These are phyloP conservation scores for Aromia moschata DNA, from an alignment of 2,888 invertebrate species.

Conservation along the genomic window DNA sequence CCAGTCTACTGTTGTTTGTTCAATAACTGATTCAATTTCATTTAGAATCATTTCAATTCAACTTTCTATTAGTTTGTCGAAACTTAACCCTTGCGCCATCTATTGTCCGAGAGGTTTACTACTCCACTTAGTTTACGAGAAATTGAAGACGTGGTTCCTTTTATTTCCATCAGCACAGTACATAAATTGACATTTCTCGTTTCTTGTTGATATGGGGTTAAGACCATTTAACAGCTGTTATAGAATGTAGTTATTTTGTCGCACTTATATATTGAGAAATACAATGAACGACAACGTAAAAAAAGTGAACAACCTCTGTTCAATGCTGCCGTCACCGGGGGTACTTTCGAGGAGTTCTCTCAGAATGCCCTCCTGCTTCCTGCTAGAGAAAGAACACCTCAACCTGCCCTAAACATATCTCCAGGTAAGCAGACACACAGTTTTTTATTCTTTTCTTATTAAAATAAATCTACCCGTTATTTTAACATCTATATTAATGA, in stretches of 20 bases:
- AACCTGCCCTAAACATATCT: conserved; percentile 49
- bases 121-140: too few relatives aligned
- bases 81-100: background rate
- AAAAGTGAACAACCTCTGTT: conserved; percentile 74
- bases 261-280: too few relatives aligned
- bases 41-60: too few relatives aligned
- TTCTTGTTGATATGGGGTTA: background rate
- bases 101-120: background rate
- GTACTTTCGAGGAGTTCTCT: conserved; percentile 77
- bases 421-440: conserved; percentile 41
- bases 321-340: conserved; percentile 76
- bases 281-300: conserved; percentile 52
- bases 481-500: too few relatives aligned
- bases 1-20: too few relatives aligned
- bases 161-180: background rate
- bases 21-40: too few relatives aligned
- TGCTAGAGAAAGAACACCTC: conserved; percentile 63
- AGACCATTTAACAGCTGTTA: conserved; percentile 18
- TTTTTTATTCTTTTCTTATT: too few relatives aligned
- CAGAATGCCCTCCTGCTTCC: conserved; percentile 77
- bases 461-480: too few relatives aligned
- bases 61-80: too few relatives aligned
- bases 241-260: conserved; percentile 25
- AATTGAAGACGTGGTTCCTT: background rate
- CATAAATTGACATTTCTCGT: background rate